Evolutionary conservation across 2,113 vertebrate genomes (phyloP).

Genomic region (Camelus bactrianus): DNA sequence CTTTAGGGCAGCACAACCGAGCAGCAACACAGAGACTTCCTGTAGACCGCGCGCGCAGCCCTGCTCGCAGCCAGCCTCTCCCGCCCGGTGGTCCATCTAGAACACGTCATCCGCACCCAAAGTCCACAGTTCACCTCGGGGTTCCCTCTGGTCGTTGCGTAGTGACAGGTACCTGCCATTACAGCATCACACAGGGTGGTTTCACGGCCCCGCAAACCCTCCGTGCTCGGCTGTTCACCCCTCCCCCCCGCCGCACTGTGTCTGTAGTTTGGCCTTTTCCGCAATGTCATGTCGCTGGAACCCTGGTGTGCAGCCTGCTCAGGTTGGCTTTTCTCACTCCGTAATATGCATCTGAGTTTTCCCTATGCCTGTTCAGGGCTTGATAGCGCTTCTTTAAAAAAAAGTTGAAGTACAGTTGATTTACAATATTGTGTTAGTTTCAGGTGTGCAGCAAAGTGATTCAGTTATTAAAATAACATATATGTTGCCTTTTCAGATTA

Average conservation of each 20-base stretch:
- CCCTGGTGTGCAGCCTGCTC: background rate
- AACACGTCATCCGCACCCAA: background rate
- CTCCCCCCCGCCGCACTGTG: background rate
- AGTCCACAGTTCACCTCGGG: background rate
- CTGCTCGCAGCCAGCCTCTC: too few relatives aligned
- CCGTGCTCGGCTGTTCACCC: background rate
- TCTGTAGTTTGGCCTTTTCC: background rate
- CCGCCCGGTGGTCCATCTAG: too few relatives aligned
- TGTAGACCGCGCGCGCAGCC: too few relatives aligned
- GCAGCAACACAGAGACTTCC: background rate
- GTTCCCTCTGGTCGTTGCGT: too few relatives aligned
- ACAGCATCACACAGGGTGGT: background rate
- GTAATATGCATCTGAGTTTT: too few relatives aligned
- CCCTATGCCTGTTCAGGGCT: background rate
- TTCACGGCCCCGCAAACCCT: background rate
- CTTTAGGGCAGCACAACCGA: background rate
- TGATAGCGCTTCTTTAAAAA: background rate
- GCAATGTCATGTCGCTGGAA: background rate
- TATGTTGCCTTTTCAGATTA: too few relatives aligned
- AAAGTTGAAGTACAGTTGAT: too few relatives aligned
- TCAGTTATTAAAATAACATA: too few relatives aligned
- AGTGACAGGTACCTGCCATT: background rate
- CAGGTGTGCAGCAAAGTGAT: too few relatives aligned
- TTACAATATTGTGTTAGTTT: too few relatives aligned
- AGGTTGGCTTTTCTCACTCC: background rate